Conservation (phyloP, 2,888 invertebrate species). For the Pterobdella sp. region DNA sequence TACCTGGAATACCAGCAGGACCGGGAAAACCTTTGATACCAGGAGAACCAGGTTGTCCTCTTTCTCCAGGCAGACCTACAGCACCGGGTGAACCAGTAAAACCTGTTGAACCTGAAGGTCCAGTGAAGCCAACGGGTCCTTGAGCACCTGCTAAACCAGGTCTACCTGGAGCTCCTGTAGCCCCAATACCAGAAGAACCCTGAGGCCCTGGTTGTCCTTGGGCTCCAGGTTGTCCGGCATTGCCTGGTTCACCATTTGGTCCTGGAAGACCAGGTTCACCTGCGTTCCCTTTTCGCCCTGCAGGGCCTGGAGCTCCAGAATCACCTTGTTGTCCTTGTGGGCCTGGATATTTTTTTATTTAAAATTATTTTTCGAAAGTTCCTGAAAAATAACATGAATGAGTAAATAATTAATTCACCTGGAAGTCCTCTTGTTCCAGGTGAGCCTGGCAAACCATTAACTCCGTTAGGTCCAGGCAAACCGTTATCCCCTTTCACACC, state of each 20-base stretch:
- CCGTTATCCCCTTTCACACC: conserved; percentile 28
- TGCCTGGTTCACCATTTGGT: conserved; percentile 38
- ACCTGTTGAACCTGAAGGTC: conserved; percentile 11
- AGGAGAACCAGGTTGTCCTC: conserved; percentile 24
- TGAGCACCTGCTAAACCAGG: conserved; percentile 54
- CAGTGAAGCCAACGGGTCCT: conserved; percentile 36
- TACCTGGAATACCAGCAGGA: conserved; percentile 28
- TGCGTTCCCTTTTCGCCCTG: conserved; percentile 35
- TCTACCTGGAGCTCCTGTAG: conserved; percentile 30
- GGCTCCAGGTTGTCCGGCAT: conserved; percentile 29
- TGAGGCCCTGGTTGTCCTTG: conserved; percentile 29
- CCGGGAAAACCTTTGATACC: conserved; percentile 28
- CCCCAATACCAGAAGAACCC: conserved; percentile 30
- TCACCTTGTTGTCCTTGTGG: conserved; percentile 32
- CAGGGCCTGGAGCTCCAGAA: conserved; percentile 24
- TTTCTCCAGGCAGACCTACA: conserved; percentile 48
- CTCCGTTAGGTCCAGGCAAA: conserved; percentile 25
- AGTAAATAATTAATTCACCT: conserved; percentile 21
- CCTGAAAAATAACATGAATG: no score
- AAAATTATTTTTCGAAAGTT: neutral
- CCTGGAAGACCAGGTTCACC: conserved; percentile 42
- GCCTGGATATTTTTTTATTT: neutral
- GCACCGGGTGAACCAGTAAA: conserved; percentile 19
- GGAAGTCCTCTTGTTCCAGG: conserved; percentile 25
- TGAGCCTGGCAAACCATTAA: conserved; percentile 26